Base-by-base conservation (phyloP, 2,797 vertebrate genomes). In the Protosalanx chinensis region DNA sequence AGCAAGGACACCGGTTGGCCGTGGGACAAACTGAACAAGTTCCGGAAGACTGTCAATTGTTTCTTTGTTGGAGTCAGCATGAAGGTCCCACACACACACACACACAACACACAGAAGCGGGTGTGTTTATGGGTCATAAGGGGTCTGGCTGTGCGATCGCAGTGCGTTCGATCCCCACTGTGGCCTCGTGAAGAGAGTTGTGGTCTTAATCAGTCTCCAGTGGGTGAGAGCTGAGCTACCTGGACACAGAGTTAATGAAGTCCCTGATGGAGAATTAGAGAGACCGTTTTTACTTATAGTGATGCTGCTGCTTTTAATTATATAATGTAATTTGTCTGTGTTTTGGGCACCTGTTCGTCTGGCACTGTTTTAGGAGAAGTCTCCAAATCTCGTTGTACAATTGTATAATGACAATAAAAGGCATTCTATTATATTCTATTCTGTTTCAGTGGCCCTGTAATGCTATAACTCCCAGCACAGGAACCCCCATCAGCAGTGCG, bases 211-310 rank as follows among this genome's bases (percentile, higher is more conserved):
- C 49, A 41, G 70, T 37, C 63, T 72, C 62, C 58, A 29, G 51
- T 29, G 49, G 37, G 62, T 15, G 32, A 53, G 60, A 46, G 33
- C 27, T 23, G 69, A 29, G 46, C 30, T 29, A n/a, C 18, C 13
- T 1, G 53, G 7, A 6, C 18, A 60, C 33, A 59, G 64, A 76
- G n/a, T n/a, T 71, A 73, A 81, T 51, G 51, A 79, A 13, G 65
- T 68, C 46, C 29, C 69, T 16, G 29, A 32, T 58, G 29, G 27
- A 69, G 32, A 58, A 53, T 7, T 51, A 37, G 58, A 29, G 49
- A 27, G 41, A n/a, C n/a, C n/a, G n/a, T n/a, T n/a, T n/a, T n/a
- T n/a, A n/a, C n/a, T n/a, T n/a, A n/a, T n/a, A n/a, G n/a, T n/a
- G n/a, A n/a, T n/a, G n/a, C n/a, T n/a, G n/a, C n/a, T n/a, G n/a